Percentiles rank a stretch among this genome's conserved stretches.
These are phyloP conservation scores for Chitala chitala DNA, from an alignment of 2,113 vertebrate species.

Conservation along the genomic window DNA sequence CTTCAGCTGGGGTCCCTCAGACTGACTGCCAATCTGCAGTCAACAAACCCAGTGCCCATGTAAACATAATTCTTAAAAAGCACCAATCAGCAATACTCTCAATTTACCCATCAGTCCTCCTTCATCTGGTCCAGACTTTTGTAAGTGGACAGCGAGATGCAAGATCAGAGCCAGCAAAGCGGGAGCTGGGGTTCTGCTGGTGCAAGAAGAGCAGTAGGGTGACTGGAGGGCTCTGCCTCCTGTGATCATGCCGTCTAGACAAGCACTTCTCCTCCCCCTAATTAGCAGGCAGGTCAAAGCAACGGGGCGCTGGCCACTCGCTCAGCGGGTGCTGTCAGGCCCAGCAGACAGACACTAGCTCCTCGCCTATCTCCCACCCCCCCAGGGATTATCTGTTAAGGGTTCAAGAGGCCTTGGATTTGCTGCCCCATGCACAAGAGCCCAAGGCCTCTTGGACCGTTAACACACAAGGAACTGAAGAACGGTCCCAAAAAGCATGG, in stretches of 20 bases:
- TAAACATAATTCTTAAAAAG: no score
- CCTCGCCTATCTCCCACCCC: neutral
- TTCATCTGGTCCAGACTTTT: no score
- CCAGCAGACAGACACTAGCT: neutral
- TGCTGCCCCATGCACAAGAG: neutral
- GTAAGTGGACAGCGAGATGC: no score
- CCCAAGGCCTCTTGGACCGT: neutral
- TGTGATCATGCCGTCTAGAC: conserved; percentile 64
- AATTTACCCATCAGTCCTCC: no score
- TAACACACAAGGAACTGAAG: neutral
- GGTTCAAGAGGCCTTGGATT: neutral
- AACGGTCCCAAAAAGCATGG: no score
- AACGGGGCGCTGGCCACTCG: neutral
- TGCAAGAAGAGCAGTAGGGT: neutral
- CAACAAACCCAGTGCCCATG: no score
- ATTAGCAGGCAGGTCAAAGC: conserved; percentile 37
- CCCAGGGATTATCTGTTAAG: no score
- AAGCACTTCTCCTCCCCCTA: conserved; percentile 54
- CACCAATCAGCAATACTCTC: no score
- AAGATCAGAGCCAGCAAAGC: conserved; percentile 32
- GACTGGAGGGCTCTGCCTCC: conserved; percentile 40
- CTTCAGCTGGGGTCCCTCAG: neutral
- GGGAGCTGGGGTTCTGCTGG: neutral
- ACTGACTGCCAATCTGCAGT: no score
- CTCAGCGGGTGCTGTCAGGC: neutral